These are phyloP conservation scores for Pyxicephalus adspersus DNA, from an alignment of 2,113 vertebrate genomes.

Conservation along the genomic window DNA sequence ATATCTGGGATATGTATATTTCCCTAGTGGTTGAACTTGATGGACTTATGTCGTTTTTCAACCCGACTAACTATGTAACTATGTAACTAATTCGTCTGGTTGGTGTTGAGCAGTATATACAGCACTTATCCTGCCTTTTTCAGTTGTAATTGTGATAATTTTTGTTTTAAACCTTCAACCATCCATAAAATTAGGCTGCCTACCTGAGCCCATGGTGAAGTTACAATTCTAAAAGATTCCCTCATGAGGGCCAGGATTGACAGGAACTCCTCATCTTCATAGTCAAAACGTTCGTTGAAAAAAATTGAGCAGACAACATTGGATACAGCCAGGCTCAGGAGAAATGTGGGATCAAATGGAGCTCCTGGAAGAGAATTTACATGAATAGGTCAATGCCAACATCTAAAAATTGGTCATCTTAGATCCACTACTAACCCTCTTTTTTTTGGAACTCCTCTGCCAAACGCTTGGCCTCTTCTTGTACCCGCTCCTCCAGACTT, in stretches of 20 bases:
- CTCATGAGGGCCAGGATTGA: constrained; percentile 58
- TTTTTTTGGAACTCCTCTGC: constrained; percentile 53
- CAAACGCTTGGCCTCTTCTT: constrained; percentile 55
- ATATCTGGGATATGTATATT: too few relatives aligned
- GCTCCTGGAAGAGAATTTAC: background rate
- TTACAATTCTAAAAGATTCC: constrained; percentile 45
- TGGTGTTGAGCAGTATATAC: too few relatives aligned
- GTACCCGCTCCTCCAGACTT: constrained; percentile 60
- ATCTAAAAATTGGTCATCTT: background rate
- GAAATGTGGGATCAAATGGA: constrained; percentile 59
- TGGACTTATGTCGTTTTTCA: too few relatives aligned
- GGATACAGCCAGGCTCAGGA: constrained; percentile 61
- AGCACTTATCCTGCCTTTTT: too few relatives aligned
- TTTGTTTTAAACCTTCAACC: too few relatives aligned
- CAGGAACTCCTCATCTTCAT: constrained; percentile 68
- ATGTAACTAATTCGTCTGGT: too few relatives aligned
- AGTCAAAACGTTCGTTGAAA: constrained; percentile 73
- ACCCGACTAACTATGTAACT: too few relatives aligned
- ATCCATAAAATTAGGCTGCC: background rate
- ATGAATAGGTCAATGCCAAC: background rate
- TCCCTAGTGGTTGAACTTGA: too few relatives aligned
- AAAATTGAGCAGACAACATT: constrained; percentile 71
- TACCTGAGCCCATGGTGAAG: constrained; percentile 45
- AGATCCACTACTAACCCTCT: constrained; percentile 15
- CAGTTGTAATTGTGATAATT: too few relatives aligned